Base-by-base conservation (phyloP, 2,888 invertebrate genomes). In the Temnothorax ravouxi region DNA sequence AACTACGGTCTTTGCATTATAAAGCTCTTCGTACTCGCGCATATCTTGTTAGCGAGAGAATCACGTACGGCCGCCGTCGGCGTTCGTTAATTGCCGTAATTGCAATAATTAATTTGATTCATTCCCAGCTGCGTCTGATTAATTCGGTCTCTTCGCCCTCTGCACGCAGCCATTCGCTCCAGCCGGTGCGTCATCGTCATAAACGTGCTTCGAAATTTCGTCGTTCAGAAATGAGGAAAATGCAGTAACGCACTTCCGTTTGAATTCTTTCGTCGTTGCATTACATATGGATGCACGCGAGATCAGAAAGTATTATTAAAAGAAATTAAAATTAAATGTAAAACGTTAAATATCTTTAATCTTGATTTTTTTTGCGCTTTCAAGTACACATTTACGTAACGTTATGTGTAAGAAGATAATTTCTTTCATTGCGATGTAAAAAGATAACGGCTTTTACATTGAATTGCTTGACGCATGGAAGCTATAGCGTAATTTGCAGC, bases 41-140 rank as follows among this genome's bases (percentile, higher is more conserved):
- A 47, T 72, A 74, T 79, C 72, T 79, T 59, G 79, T 79, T 79
- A 81, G 66, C 83, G 52, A 52, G 61, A 34, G 59, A 64, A 71
- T 82, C 83, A 69, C 80, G 76, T 64, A 76, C 52, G 59, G 34
- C 52, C 67, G 52, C 29, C 80, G 47, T 77, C 74, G 75, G 66
- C 11, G 62, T 44, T 67, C 86, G 85, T 82, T 84, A 86, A 88
- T 88, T 87, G 83, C 83, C 83, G 79, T 85, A 88, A 87, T 85
- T 84, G 87, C 87, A 81, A 84, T 83, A 88, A 88, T 86, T 88
- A 88, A 88, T 85, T 81, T 83, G 86, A 74, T 84, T 88, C 83
- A 84, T 87, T 88, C 87, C 83, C 86, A 88, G 67, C 83, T 80
- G 84, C 83, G 87, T 86, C 79, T 88, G 83, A 88, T 88, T 88